Percentiles rank a stretch among this genome's conserved stretches.
Evolutionary conservation across 2,797 vertebrate species (phyloP).

Genomic region (Ara ararauna): DNA sequence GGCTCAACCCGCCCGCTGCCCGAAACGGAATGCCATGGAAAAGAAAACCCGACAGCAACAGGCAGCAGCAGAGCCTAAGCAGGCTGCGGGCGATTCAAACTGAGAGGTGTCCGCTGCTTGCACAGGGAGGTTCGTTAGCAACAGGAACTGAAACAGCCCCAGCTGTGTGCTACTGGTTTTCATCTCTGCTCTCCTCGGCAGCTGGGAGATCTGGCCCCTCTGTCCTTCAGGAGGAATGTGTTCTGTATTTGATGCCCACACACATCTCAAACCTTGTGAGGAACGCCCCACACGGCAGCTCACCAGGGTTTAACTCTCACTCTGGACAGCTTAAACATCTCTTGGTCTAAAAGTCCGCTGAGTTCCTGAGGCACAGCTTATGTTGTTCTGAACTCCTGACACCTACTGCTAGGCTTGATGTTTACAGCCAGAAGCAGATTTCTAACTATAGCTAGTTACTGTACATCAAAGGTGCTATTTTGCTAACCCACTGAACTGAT

Average conservation of each 20-base stretch:
- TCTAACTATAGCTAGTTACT: neutral
- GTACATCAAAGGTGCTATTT: neutral
- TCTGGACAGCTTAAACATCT: neutral
- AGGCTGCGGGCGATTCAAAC: neutral
- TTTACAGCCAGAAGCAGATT: neutral
- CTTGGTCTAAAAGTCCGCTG: neutral
- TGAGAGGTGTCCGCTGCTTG: neutral
- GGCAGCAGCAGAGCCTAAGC: neutral
- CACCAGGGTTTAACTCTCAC: neutral
- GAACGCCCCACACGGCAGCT: neutral
- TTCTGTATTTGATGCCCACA: neutral
- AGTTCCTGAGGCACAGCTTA: neutral
- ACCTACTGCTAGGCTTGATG: neutral
- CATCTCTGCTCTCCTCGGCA: neutral
- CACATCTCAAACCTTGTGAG: neutral
- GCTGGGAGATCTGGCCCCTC: neutral
- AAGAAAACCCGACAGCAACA: too few species aligned
- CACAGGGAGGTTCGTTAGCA: neutral
- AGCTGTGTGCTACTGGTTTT: neutral
- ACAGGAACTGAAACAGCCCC: neutral
- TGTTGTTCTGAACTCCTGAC: neutral
- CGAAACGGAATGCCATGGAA: neutral
- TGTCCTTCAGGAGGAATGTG: rapidly evolving
- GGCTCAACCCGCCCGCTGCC: neutral
- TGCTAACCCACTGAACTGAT: neutral